Evolutionary conservation across 2,113 vertebrate species (phyloP).

Genomic region (Nannospalax galili): DNA sequence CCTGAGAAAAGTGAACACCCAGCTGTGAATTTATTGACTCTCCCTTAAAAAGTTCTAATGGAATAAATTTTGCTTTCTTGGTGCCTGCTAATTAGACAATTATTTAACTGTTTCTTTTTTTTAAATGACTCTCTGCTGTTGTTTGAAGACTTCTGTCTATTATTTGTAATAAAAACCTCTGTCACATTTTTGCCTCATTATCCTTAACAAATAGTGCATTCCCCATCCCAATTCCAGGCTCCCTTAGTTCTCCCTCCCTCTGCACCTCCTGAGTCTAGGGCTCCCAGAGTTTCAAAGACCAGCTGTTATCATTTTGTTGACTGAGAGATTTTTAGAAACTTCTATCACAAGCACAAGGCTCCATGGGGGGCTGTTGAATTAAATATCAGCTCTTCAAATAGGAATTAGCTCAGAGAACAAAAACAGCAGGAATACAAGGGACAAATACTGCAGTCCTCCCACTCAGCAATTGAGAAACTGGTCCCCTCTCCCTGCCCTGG

Average conservation of each 20-base stretch:
- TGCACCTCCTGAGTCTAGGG: slow-evolving; percentile 77
- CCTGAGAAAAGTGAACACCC: slow-evolving; percentile 63
- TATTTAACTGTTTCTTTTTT: slow-evolving; percentile 89
- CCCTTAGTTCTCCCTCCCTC: slow-evolving; percentile 70
- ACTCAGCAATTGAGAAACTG: slow-evolving; percentile 30
- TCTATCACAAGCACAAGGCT: slow-evolving; percentile 82
- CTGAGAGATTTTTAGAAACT: slow-evolving; percentile 86
- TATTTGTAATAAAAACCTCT: slow-evolving; percentile 89
- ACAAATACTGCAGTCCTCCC: slow-evolving; percentile 26
- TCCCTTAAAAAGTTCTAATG: slow-evolving; percentile 85
- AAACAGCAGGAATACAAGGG: slow-evolving; percentile 77
- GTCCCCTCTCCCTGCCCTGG: neutral
- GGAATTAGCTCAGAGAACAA: slow-evolving; percentile 85
- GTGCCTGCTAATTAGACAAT: slow-evolving; percentile 89
- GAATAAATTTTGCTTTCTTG: slow-evolving; percentile 88
- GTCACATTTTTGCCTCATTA: slow-evolving; percentile 90
- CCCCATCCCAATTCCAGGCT: slow-evolving; percentile 54
- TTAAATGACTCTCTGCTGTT: slow-evolving; percentile 88
- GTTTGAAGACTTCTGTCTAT: slow-evolving; percentile 89
- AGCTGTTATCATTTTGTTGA: slow-evolving; percentile 88
- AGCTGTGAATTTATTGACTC: slow-evolving; percentile 89
- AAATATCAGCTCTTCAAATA: slow-evolving; percentile 89
- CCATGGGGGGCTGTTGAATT: slow-evolving; percentile 88
- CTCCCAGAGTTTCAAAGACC: slow-evolving; percentile 88
- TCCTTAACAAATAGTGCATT: slow-evolving; percentile 87